Evolutionary conservation across 1,140 invertebrate genomes (phyloP).

Genomic region (Drosophila ambigua): DNA sequence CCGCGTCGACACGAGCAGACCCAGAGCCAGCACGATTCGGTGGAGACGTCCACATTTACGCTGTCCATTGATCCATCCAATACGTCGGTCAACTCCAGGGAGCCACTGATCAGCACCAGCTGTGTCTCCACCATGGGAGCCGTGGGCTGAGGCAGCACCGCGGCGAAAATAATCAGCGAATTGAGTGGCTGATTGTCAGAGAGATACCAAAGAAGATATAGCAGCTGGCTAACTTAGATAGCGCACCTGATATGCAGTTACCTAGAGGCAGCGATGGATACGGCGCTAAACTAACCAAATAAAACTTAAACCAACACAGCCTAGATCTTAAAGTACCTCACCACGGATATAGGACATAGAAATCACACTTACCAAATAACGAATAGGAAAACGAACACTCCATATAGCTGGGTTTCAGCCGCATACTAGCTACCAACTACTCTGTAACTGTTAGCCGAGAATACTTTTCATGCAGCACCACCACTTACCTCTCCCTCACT

Average conservation of each 20-base stretch:
- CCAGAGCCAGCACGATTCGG: slow-evolving; percentile 85
- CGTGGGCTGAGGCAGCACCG: slow-evolving; percentile 43
- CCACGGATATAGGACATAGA: slow-evolving; percentile 22
- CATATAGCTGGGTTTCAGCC: slow-evolving; percentile 13
- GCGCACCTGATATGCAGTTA: slow-evolving; percentile 36
- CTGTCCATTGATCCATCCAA: slow-evolving; percentile 82
- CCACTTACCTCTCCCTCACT: no score
- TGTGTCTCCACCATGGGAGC: slow-evolving; percentile 68
- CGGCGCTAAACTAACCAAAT: slow-evolving; percentile 26
- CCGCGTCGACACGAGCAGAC: slow-evolving; percentile 84
- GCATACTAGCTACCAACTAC: no score
- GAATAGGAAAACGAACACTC: slow-evolving; percentile 6
- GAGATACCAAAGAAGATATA: slow-evolving; percentile 27
- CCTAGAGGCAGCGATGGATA: slow-evolving; percentile 3
- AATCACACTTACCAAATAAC: slow-evolving; percentile 19
- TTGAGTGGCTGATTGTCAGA: neutral
- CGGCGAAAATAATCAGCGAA: neutral
- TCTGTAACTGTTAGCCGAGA: no score
- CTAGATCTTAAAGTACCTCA: slow-evolving; percentile 48
- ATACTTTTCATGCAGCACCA: no score
- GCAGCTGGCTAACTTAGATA: slow-evolving; percentile 19
- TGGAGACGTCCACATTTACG: slow-evolving; percentile 78
- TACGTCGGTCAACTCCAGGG: slow-evolving; percentile 80
- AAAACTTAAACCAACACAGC: slow-evolving; percentile 32
- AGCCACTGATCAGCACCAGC: slow-evolving; percentile 77